Evolutionary conservation across 2,888 invertebrate species (phyloP).

Genomic region (Urechis unicinctus): DNA sequence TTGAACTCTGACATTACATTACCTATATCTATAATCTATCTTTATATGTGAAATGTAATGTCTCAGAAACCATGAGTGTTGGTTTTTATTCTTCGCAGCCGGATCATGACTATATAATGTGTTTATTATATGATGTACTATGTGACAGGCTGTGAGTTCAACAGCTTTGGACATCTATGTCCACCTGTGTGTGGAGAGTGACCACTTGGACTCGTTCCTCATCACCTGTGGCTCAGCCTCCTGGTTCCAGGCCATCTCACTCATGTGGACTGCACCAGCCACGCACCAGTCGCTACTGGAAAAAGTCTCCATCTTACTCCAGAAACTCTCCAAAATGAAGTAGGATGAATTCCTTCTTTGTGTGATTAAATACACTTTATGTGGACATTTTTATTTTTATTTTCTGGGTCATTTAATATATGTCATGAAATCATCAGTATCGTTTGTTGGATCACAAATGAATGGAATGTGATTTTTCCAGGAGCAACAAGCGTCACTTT

Average conservation of each 20-base stretch:
- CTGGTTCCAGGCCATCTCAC: neutral
- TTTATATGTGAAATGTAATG: too few species aligned
- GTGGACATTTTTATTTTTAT: neutral
- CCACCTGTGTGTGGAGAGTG: neutral
- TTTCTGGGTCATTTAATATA: neutral
- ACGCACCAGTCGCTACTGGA: neutral
- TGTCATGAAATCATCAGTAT: too few species aligned
- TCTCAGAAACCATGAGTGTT: too few species aligned
- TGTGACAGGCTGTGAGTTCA: neutral
- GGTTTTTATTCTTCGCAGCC: too few species aligned
- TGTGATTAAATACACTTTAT: too few species aligned
- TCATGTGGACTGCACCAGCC: neutral
- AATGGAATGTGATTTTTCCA: too few species aligned
- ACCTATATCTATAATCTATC: too few species aligned
- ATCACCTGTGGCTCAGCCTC: neutral
- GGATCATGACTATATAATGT: too few species aligned
- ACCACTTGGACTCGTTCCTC: neutral
- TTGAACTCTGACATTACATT: too few species aligned
- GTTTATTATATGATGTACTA: neutral
- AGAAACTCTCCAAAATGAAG: neutral
- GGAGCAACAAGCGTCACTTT: too few species aligned
- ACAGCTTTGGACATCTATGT: neutral
- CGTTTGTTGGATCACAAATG: too few species aligned
- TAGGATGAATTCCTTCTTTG: too few species aligned
- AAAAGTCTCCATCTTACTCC: neutral